Base-by-base conservation (phyloP, 2,797 vertebrate species). In the Amphiprion clarkii region DNA sequence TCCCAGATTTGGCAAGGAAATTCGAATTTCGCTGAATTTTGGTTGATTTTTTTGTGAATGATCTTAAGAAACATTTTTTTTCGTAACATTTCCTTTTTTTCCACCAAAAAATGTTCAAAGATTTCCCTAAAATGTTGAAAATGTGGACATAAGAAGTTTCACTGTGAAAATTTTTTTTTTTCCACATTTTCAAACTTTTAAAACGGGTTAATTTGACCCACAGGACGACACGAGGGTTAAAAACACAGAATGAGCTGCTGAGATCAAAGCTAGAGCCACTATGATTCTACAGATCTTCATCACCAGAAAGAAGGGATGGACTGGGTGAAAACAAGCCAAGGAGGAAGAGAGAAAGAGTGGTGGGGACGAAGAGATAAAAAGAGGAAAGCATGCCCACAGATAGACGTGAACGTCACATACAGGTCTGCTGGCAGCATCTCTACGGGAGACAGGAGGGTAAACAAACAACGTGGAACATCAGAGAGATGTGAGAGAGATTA, bases 381-480 rank as follows among this genome's bases (percentile, higher is more conserved):
- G 48, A 42, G 29, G 44, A 42, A 48, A 44, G 68, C 63, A 71
- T 83, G 69, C 75, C 60, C 51, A 42, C 72, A 74, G 76, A 88
- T 54, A 82, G 77, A 85, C 71, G 60, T 58, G 72, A 71, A 76
- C 56, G 61, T 89, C 87, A 87, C 70, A 78, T 66, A 69, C 19
- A 1, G 40, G 67, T 76, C 82, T 4, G 16, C 67, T 70, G 88
- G 81, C 78, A 67, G 81, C n/a, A 31, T 72, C 56, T 76, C 79
- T 64, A 55, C 29, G 31, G 63, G 69, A 44, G 73, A 85, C 86
- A 63, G 76, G 62, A 71, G 79, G 59, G 84, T 80, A 85, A 87
- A 91, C 82, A 84, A 88, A 88, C 87, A 89, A 0, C 7, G 55
- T 61, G 67, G 65, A 67, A 86, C 85, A 84, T 91, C 86, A 87